Percentiles rank a stretch among this genome's conserved stretches.
Conservation (phyloP, 2,888 invertebrate species). For the Parapristionchus giblindavisi region DNA sequence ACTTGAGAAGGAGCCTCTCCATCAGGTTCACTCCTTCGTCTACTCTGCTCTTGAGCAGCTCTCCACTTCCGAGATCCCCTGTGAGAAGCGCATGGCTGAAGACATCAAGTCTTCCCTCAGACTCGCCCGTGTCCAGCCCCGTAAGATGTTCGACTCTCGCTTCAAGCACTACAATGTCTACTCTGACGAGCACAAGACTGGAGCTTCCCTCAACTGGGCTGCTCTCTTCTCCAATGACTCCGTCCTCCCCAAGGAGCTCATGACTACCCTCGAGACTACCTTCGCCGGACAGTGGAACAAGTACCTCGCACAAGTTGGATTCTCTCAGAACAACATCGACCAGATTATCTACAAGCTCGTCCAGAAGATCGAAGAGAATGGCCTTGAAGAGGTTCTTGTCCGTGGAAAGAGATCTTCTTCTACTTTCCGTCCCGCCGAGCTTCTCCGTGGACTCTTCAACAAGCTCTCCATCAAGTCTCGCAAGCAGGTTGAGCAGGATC, state of each 20-base stretch:
- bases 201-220: slow-evolving; percentile 51
- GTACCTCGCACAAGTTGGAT: slow-evolving; percentile 48
- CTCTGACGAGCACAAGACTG: slow-evolving; percentile 45
- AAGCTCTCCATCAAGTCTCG: slow-evolving; percentile 53
- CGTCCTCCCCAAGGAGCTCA: slow-evolving; percentile 46
- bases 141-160: slow-evolving; percentile 42
- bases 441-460: slow-evolving; percentile 51
- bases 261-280: slow-evolving; percentile 46
- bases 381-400: slow-evolving; percentile 51
- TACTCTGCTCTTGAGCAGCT: slow-evolving; percentile 51
- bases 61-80: slow-evolving; percentile 55
- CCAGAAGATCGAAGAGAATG: slow-evolving; percentile 45
- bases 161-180: slow-evolving; percentile 51
- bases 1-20: slow-evolving; percentile 41
- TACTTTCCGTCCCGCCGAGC: slow-evolving; percentile 38
- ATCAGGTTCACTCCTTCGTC: slow-evolving; percentile 47
- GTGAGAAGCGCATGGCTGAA: slow-evolving; percentile 47
- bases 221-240: slow-evolving; percentile 57
- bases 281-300: slow-evolving; percentile 55
- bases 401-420: slow-evolving; percentile 46
- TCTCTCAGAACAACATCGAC: slow-evolving; percentile 54
- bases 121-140: slow-evolving; percentile 44
- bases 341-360: slow-evolving; percentile 45
- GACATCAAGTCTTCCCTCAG: slow-evolving; percentile 34
- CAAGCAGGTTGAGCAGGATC: slow-evolving; percentile 39